Base-by-base conservation (phyloP, 2,113 vertebrate species). In the Pedionomus torquatus region DNA sequence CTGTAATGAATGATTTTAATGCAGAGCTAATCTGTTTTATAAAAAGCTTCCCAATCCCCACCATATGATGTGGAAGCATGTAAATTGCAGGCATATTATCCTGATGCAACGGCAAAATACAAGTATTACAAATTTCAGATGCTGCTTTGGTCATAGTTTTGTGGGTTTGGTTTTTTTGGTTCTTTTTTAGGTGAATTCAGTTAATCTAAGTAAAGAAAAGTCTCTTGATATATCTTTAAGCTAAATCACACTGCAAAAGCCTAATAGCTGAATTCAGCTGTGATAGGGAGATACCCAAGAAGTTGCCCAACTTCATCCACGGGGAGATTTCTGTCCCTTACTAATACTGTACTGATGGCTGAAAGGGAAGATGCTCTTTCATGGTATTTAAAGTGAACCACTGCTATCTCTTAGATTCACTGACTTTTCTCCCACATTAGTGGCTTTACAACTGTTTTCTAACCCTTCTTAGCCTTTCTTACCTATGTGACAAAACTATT, bases 401-500 rank as follows among this genome's bases (percentile, higher is more conserved):
- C n/a, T 66, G 70, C 77, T 75, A 0, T 39, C 35, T 80, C 87
- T 90, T 77, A 64, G 58, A 94, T 83, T 66, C 10, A 31, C 46
- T 88, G 71, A 26, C 82, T 87, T 87, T 95, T 95, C 77, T 92
- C 77, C 58, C 74, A 74, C 61, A 69, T 82, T 60, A 92, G 83
- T 76, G 82, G 51, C 74, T 91, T 91, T 77, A 79, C 77, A 79
- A 65, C 65, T 77, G 23, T 80, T 85, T 30, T 54, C 69, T 91
- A 90, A 87, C 83, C 81, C 95, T 96, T 89, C 39, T n/a, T n/a
- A n/a, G n/a, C n/a, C n/a, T n/a, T n/a, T n/a, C n/a, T n/a, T n/a
- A n/a, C n/a, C 48, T 83, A 37, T 93, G 81, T 91, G 92, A 89
- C 49, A 90, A 87, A 95, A 93, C 65, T 89, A 51, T 77, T 85